Conservation (phyloP, 2,888 invertebrate genomes). For the Exephanes ischioxanthus region DNA sequence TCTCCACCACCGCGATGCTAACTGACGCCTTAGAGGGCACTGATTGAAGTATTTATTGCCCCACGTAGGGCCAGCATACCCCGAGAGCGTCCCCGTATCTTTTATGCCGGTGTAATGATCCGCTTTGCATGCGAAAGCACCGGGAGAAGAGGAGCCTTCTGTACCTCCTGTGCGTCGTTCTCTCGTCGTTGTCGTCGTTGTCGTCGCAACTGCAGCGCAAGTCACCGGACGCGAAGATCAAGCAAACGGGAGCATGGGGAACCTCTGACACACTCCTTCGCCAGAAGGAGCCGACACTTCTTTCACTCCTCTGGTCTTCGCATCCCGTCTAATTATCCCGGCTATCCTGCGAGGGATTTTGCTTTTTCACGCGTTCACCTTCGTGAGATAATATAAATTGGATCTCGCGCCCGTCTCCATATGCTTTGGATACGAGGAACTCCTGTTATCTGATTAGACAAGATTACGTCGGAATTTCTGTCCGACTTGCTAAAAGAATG, state of each 20-base stretch:
- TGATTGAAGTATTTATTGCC: conserved; percentile 84
- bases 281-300: conserved; percentile 50
- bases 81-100: conserved; percentile 68
- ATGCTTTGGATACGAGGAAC: not conserved
- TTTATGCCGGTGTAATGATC: conserved; percentile 82
- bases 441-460: conserved; percentile 8
- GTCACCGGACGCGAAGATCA: conserved; percentile 35
- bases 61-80: conserved; percentile 65
- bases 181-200: conserved; percentile 50
- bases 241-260: conserved; percentile 27
- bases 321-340: conserved; percentile 61
- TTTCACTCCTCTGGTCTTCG: conserved; percentile 45
- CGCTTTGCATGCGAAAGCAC: conserved; percentile 79
- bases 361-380: conserved; percentile 53
- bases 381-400: conserved; percentile 58
- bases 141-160: not conserved
- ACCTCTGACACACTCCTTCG: conserved; percentile 49
- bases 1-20: conserved; percentile 79
- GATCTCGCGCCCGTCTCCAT: conserved; percentile 23
- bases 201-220: conserved; percentile 40
- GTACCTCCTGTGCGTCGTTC: conserved; percentile 47
- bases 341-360: conserved; percentile 42
- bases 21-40: conserved; percentile 84
- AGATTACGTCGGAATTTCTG: not conserved
- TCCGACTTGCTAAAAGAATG: not conserved